Evolutionary conservation across 2,888 invertebrate species (phyloP).

Genomic region (Gymnocheta viridis): DNA sequence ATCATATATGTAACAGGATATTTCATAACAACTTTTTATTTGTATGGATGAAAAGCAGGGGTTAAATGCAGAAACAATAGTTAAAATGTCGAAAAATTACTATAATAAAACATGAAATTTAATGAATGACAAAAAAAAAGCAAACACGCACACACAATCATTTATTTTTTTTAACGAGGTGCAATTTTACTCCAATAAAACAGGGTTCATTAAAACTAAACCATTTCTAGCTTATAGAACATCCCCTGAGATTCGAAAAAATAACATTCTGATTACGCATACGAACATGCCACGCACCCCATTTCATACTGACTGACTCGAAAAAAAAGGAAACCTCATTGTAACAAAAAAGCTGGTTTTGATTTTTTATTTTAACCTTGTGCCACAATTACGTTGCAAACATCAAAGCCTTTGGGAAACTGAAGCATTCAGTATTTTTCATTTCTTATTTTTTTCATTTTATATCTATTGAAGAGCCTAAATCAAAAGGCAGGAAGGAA

Average conservation of each 20-base stretch:
- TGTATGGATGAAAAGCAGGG: conserved; percentile 28
- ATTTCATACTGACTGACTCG: conserved; percentile 1
- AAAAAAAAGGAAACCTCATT: not conserved
- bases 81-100: conserved; percentile 54
- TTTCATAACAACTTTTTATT: conserved; percentile 13
- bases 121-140: no score
- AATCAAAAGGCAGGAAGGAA: not conserved
- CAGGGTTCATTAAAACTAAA: conserved; percentile 67
- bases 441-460: not conserved
- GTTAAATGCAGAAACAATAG: conserved; percentile 46
- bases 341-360: conserved; percentile 1
- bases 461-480: not conserved
- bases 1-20: conserved; percentile 64
- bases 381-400: conserved; percentile 54
- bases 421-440: conserved; percentile 23
- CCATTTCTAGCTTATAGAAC: conserved; percentile 32
- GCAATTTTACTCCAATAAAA: conserved; percentile 1
- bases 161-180: conserved; percentile 32
- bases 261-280: conserved; percentile 24
- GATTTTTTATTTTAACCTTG: conserved; percentile 43
- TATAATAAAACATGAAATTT: conserved; percentile 64
- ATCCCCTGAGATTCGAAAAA: conserved; percentile 57
- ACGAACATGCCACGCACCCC: conserved; percentile 39
- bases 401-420: conserved; percentile 33
- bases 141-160: conserved; percentile 7